Evolutionary conservation across 2,113 vertebrate genomes (phyloP).

Genomic region (Colaptes auratus): DNA sequence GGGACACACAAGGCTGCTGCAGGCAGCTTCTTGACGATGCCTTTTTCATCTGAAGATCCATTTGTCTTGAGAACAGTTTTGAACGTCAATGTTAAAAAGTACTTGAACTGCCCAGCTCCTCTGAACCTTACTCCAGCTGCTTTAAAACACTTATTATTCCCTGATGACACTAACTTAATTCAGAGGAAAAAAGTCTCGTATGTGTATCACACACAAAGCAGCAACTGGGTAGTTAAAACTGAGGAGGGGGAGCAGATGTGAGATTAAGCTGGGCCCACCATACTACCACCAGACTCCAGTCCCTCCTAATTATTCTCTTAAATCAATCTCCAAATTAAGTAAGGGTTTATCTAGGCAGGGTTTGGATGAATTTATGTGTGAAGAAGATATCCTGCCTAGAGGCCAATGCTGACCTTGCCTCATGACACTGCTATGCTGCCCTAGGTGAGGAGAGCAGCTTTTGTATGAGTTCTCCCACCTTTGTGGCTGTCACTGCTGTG

Average conservation of each 20-base stretch:
- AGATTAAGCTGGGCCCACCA: neutral
- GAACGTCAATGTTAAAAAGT: neutral
- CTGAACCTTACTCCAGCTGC: neutral
- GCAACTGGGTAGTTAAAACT: neutral
- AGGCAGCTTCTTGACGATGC: neutral
- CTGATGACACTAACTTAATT: neutral
- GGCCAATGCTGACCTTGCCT: rapidly evolving
- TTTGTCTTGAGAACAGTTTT: neutral
- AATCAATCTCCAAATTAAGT: rapidly evolving
- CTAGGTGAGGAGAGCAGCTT: rapidly evolving
- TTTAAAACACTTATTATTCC: neutral
- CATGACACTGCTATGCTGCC: rapidly evolving
- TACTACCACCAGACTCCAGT: neutral
- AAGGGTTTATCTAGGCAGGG: neutral
- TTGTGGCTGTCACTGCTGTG: constrained; percentile 81
- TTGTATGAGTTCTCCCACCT: constrained; percentile 65
- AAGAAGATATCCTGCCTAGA: neutral
- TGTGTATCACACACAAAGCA: rapidly evolving
- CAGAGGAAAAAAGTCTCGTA: rapidly evolving
- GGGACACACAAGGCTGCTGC: neutral
- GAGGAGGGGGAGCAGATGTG: rapidly evolving
- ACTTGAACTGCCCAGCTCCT: neutral
- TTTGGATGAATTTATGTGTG: rapidly evolving
- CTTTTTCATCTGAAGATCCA: neutral
- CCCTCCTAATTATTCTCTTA: neutral